These are phyloP conservation scores for Pomacea maculata DNA, from an alignment of 1,140 invertebrate genomes.

Conservation along the genomic window DNA sequence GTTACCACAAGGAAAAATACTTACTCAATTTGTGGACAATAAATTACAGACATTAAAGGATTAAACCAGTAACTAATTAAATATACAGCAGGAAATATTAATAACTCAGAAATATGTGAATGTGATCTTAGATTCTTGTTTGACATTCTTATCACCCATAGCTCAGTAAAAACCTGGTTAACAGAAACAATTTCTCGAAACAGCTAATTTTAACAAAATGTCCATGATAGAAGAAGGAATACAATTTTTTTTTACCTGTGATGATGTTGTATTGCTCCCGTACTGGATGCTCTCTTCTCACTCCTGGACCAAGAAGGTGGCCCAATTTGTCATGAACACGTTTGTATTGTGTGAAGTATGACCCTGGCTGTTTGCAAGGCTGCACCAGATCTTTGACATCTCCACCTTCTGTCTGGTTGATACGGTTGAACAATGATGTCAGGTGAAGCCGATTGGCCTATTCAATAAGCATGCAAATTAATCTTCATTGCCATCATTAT, in stretches of 20 bases:
- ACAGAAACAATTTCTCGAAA: no score
- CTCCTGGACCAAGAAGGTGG: conserved; percentile 42
- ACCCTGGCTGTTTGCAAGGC: conserved; percentile 24
- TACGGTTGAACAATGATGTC: conserved; percentile 41
- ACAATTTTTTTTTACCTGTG: conserved; percentile 39
- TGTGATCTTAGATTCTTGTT: no score
- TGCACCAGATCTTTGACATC: conserved; percentile 38
- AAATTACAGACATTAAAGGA: no score
- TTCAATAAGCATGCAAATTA: conserved; percentile 9
- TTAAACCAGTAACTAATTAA: no score
- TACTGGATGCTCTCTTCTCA: conserved; percentile 35
- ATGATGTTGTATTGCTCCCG: conserved; percentile 49
- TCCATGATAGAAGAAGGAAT: no score
- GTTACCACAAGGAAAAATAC: no score
- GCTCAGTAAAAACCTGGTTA: no score
- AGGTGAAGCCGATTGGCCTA: conserved; percentile 49
- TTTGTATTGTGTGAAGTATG: conserved; percentile 53
- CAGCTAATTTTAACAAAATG: no score
- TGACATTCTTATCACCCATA: no score
- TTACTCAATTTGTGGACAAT: no score
- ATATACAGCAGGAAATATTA: no score
- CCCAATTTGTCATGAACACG: conserved; percentile 52
- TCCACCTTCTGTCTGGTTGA: conserved; percentile 46
- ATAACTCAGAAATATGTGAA: no score
- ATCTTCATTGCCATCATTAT: background rate